Percentiles rank a stretch among this genome's conserved stretches.
Conservation (phyloP, 2,888 invertebrate genomes). For the Cerastoderma edule region DNA sequence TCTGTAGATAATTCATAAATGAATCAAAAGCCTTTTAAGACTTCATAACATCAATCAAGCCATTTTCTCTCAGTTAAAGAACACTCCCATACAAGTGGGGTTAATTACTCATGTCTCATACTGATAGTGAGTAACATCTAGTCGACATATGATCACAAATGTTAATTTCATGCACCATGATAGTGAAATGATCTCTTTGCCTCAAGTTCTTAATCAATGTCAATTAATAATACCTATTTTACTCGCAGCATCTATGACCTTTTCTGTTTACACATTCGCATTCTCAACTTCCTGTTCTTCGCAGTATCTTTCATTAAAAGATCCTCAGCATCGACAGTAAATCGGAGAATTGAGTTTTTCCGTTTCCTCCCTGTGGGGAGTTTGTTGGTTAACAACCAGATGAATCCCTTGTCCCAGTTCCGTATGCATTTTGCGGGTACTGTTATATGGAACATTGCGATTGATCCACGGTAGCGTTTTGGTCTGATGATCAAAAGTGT, state of each 20-base stretch:
- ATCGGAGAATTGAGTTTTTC: neutral
- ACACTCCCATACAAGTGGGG: too few relatives aligned
- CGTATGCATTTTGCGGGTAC: conserved; percentile 3
- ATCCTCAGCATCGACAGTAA: neutral
- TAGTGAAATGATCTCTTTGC: neutral
- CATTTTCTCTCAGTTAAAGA: too few relatives aligned
- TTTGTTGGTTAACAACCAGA: neutral
- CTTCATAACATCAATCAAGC: too few relatives aligned
- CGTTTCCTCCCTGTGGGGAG: neutral
- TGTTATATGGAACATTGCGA: neutral
- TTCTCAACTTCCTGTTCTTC: neutral
- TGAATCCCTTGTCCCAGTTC: neutral
- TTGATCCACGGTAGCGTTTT: neutral
- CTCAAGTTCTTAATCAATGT: neutral
- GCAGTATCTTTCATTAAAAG: conserved; percentile 5
- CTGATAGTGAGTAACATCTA: neutral
- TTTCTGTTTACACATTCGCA: neutral
- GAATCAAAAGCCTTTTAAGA: too few relatives aligned
- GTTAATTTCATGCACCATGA: neutral
- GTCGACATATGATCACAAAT: neutral
- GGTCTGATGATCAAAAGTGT: neutral
- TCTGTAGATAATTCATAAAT: too few relatives aligned
- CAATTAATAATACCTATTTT: neutral
- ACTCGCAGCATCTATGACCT: neutral
- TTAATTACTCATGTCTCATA: too few relatives aligned